Evolutionary conservation across 2,888 invertebrate genomes (phyloP).

Genomic region (Cosmia trapezina): DNA sequence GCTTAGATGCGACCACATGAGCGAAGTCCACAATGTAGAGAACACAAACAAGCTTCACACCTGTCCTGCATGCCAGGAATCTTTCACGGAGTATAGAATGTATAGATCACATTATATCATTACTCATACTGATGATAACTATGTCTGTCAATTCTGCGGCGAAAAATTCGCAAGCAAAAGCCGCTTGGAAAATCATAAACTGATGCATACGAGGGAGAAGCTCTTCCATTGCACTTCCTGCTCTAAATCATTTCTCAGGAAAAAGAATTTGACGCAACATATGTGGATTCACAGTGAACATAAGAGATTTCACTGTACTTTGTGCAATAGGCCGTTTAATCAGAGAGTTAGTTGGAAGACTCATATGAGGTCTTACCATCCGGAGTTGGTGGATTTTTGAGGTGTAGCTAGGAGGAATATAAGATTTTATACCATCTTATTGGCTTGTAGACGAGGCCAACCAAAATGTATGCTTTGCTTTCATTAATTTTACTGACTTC

Average conservation of each 20-base stretch:
- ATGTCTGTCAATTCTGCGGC: slow-evolving; percentile 73
- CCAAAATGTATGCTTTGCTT: no score
- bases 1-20: slow-evolving; percentile 69
- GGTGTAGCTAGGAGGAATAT: background rate
- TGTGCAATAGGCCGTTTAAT: slow-evolving; percentile 75
- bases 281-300: slow-evolving; percentile 80
- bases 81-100: slow-evolving; percentile 64
- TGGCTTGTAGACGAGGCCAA: background rate
- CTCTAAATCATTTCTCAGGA: slow-evolving; percentile 78
- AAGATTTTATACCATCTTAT: background rate
- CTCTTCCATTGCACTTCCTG: slow-evolving; percentile 85
- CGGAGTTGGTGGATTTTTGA: slow-evolving; percentile 74
- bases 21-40: slow-evolving; percentile 70
- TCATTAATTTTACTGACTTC: no score
- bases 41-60: slow-evolving; percentile 64
- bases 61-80: slow-evolving; percentile 72
- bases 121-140: slow-evolving; percentile 73
- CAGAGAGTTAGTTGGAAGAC: slow-evolving; percentile 75
- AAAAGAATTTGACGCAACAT: slow-evolving; percentile 76
- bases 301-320: slow-evolving; percentile 75
- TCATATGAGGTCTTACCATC: slow-evolving; percentile 80
- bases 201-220: slow-evolving; percentile 84
- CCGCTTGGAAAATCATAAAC: slow-evolving; percentile 80
- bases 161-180: slow-evolving; percentile 75
- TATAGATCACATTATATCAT: slow-evolving; percentile 75